phyloP scores from a whole-genome alignment of 2,113 vertebrate species.

The Phalacrocorax brasilianus region DNA sequence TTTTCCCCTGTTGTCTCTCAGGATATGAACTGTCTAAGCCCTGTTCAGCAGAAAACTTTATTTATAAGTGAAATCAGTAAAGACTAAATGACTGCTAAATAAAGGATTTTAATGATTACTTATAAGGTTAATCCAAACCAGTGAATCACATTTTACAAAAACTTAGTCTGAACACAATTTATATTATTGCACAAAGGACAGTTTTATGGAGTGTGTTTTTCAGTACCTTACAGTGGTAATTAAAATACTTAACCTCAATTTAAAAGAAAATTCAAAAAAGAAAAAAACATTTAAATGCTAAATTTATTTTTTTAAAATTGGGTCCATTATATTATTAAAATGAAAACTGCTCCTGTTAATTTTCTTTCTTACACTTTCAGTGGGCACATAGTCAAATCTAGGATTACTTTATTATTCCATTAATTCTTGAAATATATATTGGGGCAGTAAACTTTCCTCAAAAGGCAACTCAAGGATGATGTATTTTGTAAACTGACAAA shows the following conservation, averaged over 20 bases:
- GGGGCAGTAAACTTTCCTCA: slow-evolving; percentile 42
- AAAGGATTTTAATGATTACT: slow-evolving; percentile 41
- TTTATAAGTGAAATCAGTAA: slow-evolving; percentile 20
- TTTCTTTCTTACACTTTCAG: slow-evolving; percentile 33
- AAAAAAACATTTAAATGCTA: neutral
- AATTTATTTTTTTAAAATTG: neutral
- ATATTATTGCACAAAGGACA: neutral
- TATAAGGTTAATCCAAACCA: neutral
- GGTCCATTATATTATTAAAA: slow-evolving; percentile 4
- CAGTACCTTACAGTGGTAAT: neutral
- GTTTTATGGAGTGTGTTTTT: neutral
- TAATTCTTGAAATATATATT: slow-evolving; percentile 67
- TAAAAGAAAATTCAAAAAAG: neutral
- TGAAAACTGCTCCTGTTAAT: slow-evolving; percentile 10
- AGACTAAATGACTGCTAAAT: slow-evolving; percentile 5
- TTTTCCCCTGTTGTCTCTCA: neutral
- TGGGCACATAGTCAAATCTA: neutral
- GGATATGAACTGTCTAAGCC: neutral
- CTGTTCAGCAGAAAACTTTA: neutral
- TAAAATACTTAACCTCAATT: neutral
- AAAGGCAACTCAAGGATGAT: slow-evolving; percentile 34
- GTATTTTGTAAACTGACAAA: slow-evolving; percentile 43
- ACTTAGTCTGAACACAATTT: neutral
- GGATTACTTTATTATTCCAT: slow-evolving; percentile 50
- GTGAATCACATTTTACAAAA: slow-evolving; percentile 31